Evolutionary conservation across 2,888 invertebrate genomes (phyloP), one percentile per base, ranked within the genome.

Genomic region (Graphium colonna): DNA sequence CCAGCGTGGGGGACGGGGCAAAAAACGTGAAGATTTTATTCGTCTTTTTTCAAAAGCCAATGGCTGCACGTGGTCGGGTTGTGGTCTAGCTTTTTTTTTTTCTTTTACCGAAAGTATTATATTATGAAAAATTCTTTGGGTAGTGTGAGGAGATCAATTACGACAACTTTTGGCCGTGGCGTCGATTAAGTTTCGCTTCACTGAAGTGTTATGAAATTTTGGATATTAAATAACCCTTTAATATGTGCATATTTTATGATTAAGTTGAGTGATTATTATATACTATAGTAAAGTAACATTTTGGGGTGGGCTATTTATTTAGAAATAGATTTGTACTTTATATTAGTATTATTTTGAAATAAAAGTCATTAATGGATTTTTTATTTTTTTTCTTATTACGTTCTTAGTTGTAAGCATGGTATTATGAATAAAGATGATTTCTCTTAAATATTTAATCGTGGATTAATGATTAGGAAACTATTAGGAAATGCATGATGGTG

Each of bases 11-110:
- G 77, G 79, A 77, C 48, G 53, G 74, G 69, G 70, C 70, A 77
- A 80, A 85, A 87, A 85, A 86, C 75, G 60, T 71, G 70, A 67
- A 71, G 70, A 70, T 73, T 74, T 76, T 76, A 78, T 76, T 77
- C 63, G 77, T 76, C 69, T 71, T 79, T 79, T 81, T 79, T 76
- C 68, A 71, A 73, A 73, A 73, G 61, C 69, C 72, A 65, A 73
- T 72, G 74, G 67, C 68, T 89, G 84, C 88, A 89, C 88, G 88
- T 89, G 88, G 87, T 88, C 69, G 82, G 78, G 71, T 81, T 86
- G 88, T 82, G 88, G 88, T 85, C 77, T 69, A 74, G 58, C 56
- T 53, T 40, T 67, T 75, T 79, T 80, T 82, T 82, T 79, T 76
- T 69, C 67, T 68, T 79, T 75, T 75, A 68, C 75, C 64, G 71